phyloP scores from a whole-genome alignment of 1,140 invertebrate species.

The Neelides sp. region DNA sequence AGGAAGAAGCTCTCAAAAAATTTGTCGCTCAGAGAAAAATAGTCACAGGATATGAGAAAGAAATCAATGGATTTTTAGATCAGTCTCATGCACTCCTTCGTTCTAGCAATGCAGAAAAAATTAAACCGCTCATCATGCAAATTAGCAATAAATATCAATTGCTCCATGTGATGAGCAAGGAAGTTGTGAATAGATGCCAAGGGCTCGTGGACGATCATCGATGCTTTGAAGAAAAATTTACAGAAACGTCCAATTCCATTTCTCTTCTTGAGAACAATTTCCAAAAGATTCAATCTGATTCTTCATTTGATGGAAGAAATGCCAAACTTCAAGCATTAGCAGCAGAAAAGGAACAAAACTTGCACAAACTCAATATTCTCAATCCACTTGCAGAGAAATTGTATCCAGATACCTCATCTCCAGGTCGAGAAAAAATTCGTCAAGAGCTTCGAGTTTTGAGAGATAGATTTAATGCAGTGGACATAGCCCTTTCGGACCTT shows the following conservation, averaged over 20 bases:
- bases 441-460: slow-evolving; percentile 60
- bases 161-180: slow-evolving; percentile 67
- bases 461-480: slow-evolving; percentile 68
- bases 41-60: slow-evolving; percentile 57
- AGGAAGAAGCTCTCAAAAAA: slow-evolving; percentile 57
- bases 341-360: slow-evolving; percentile 67
- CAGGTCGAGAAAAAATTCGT: slow-evolving; percentile 74
- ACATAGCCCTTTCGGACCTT: slow-evolving; percentile 61
- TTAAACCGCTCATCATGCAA: slow-evolving; percentile 78
- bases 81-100: slow-evolving; percentile 74
- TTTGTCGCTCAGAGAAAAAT: slow-evolving; percentile 60
- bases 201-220: slow-evolving; percentile 71
- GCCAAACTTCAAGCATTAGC: slow-evolving; percentile 60
- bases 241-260: slow-evolving; percentile 63
- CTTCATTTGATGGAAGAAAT: slow-evolving; percentile 44
- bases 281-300: slow-evolving; percentile 41
- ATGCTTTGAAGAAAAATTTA: slow-evolving; percentile 60
- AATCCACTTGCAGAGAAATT: slow-evolving; percentile 69
- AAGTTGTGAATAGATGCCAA: slow-evolving; percentile 74
- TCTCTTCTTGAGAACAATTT: slow-evolving; percentile 61
- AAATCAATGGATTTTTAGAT: slow-evolving; percentile 77
- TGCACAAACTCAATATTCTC: slow-evolving; percentile 57
- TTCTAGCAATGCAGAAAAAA: slow-evolving; percentile 64
- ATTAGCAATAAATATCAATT: slow-evolving; percentile 78
- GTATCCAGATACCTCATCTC: slow-evolving; percentile 75